Evolutionary conservation across 2,888 invertebrate species (phyloP).

Genomic region (Volucella inanis): DNA sequence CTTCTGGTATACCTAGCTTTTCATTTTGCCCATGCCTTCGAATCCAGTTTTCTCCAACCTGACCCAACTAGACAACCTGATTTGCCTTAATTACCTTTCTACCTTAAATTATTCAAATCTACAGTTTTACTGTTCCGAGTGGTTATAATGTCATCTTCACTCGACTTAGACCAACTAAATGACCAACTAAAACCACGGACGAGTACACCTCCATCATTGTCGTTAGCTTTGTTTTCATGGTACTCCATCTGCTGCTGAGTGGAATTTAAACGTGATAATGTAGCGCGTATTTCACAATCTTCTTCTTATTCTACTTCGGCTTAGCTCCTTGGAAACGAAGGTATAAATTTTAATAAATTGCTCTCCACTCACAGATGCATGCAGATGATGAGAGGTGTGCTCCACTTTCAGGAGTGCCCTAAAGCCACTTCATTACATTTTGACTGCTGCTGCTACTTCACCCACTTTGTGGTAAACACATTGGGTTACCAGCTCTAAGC

Average conservation of each 20-base stretch:
- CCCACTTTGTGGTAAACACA: too few species aligned
- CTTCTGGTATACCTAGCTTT: too few species aligned
- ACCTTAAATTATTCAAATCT: too few species aligned
- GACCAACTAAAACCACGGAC: slow-evolving; percentile 30
- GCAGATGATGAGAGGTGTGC: slow-evolving; percentile 8
- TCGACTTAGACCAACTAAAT: slow-evolving; percentile 17
- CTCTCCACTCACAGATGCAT: neutral
- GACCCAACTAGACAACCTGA: too few species aligned
- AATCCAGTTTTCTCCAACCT: too few species aligned
- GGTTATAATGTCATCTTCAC: too few species aligned
- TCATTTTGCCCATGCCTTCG: too few species aligned
- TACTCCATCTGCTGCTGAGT: neutral
- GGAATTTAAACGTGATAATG: slow-evolving; percentile 20
- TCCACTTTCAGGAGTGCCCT: slow-evolving; percentile 45
- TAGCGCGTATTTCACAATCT: slow-evolving; percentile 37
- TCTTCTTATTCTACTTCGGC: too few species aligned
- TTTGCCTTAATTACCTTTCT: too few species aligned
- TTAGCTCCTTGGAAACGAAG: neutral
- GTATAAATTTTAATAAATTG: slow-evolving; percentile 10
- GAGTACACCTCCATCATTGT: slow-evolving; percentile 18
- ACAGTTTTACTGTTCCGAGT: too few species aligned
- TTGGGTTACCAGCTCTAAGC: too few species aligned
- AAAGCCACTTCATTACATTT: slow-evolving; percentile 59
- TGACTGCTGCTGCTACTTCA: too few species aligned
- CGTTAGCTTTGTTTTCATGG: slow-evolving; percentile 1